Conservation (phyloP, 2,888 invertebrate species). For the Pocota personata region DNA sequence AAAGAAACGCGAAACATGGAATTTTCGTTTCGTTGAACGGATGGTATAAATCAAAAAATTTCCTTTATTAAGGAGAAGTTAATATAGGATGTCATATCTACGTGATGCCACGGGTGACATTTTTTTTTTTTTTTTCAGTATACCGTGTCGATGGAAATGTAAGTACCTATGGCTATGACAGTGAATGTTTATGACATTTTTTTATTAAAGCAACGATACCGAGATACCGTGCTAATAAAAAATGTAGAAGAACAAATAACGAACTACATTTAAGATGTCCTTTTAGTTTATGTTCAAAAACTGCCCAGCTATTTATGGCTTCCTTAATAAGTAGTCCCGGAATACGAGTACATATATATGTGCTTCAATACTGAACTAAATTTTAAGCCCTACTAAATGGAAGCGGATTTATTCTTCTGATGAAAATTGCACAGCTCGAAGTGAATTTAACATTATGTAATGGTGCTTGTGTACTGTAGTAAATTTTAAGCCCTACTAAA, state of each 20-base stretch:
- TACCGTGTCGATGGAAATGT: background rate
- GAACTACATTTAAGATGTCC: too few relatives aligned
- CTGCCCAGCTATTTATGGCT: background rate
- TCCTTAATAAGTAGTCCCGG: background rate
- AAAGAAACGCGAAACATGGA: slow-evolving; percentile 3
- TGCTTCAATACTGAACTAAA: background rate
- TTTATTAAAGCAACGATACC: background rate
- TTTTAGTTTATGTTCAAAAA: background rate
- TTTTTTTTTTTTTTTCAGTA: background rate
- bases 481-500: background rate
- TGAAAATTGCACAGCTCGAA: background rate
- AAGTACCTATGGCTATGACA: background rate
- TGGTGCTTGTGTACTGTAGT: background rate
- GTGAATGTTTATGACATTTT: background rate
- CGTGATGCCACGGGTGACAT: background rate
- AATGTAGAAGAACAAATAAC: too few relatives aligned
- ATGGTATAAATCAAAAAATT: background rate
- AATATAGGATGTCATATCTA: background rate
- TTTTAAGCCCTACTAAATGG: background rate
- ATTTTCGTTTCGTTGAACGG: background rate
- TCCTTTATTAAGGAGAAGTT: background rate
- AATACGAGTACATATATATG: too few relatives aligned
- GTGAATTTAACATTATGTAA: background rate
- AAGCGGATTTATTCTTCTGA: background rate
- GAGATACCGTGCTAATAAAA: too few relatives aligned